Conservation (phyloP, 2,888 invertebrate species). For the Nomada fabriciana region DNA sequence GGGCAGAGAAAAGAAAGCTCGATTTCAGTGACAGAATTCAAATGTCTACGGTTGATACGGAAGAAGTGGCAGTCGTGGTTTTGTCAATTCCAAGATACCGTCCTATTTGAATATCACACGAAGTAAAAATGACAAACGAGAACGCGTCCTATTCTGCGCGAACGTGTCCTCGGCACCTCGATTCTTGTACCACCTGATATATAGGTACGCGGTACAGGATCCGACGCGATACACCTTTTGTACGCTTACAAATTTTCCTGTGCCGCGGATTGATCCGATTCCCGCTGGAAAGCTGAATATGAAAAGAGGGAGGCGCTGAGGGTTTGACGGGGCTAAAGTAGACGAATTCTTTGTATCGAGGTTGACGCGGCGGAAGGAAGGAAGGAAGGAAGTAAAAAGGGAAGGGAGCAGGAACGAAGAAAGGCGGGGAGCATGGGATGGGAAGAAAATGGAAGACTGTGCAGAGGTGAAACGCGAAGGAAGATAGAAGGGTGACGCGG, state of each 20-base stretch:
- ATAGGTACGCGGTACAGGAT: too few relatives aligned
- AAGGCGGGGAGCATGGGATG: background rate
- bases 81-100: too few relatives aligned
- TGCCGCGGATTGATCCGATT: constrained; percentile 54
- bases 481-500: constrained; percentile 58
- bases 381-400: constrained; percentile 10
- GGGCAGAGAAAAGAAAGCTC: background rate
- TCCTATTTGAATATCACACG: background rate
- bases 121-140: background rate
- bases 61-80: background rate
- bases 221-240: constrained; percentile 16
- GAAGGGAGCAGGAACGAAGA: constrained; percentile 19
- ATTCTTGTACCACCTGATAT: background rate
- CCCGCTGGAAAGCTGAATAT: constrained; percentile 21
- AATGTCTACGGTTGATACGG: background rate
- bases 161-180: background rate
- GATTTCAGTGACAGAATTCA: background rate
- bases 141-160: too few relatives aligned
- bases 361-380: constrained; percentile 15
- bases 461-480: constrained; percentile 29
- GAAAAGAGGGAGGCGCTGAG: constrained; percentile 31
- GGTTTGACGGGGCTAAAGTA: constrained; percentile 67
- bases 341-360: background rate
- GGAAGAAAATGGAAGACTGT: background rate
- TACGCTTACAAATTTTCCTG: constrained; percentile 42